These are phyloP conservation scores for Esox lucius DNA, from an alignment of 2,797 vertebrate species.

Conservation along the genomic window DNA sequence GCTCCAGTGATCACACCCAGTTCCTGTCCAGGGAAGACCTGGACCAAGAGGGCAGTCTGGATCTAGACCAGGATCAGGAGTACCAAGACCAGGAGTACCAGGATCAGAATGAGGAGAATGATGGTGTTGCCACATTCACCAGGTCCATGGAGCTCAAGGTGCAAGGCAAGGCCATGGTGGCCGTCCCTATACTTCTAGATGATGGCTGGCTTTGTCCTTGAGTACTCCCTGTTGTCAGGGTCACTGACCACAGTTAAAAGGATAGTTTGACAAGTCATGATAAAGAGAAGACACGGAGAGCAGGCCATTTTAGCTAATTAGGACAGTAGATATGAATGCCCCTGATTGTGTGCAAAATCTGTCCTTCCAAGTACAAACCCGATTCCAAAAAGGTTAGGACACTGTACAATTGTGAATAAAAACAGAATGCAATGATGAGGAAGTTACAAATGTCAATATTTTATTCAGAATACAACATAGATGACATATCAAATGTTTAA, in stretches of 20 bases:
- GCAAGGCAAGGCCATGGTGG: constrained; percentile 36
- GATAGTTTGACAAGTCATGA: neutral
- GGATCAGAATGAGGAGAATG: constrained; percentile 55
- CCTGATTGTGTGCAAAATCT: no score
- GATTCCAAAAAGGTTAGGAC: no score
- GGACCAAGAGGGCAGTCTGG: constrained; percentile 68
- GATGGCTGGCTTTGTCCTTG: neutral
- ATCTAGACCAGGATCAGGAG: constrained; percentile 68
- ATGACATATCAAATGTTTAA: no score
- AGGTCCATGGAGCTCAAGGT: constrained; percentile 94
- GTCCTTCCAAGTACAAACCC: no score
- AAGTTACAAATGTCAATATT: no score
- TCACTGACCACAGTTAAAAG: neutral
- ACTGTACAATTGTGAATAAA: no score
- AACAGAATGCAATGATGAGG: no score
- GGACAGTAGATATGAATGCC: no score
- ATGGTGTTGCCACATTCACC: constrained; percentile 78
- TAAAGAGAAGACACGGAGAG: no score
- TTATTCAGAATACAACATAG: no score
- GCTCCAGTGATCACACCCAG: constrained; percentile 74
- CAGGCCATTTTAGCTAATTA: no score
- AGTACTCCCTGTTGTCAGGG: neutral
- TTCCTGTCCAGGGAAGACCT: constrained; percentile 80
- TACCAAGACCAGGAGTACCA: constrained; percentile 60
- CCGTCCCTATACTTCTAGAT: neutral